phyloP scores from a whole-genome alignment of 1,140 invertebrate species.

The Drosophila pruinosa region DNA sequence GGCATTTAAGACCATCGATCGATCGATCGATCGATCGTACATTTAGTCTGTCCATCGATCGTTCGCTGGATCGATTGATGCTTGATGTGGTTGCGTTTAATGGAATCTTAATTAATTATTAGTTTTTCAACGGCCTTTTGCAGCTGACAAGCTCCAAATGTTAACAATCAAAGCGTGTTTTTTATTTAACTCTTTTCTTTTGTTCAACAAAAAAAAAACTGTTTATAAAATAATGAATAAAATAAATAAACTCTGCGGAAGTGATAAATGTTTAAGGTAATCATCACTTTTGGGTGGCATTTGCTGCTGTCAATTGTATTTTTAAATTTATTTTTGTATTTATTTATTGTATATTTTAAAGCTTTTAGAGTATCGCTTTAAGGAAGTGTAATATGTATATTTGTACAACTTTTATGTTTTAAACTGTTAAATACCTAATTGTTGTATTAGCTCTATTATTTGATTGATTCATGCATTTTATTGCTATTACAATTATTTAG shows the following conservation, averaged over 20 bases:
- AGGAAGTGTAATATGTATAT: no score
- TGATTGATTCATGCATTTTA: no score
- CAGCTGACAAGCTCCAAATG: constrained; percentile 28
- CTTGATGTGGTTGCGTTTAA: constrained; percentile 51
- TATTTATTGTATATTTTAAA: neutral
- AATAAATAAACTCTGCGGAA: constrained; percentile 18
- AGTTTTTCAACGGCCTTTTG: constrained; percentile 52
- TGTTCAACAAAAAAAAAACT: neutral
- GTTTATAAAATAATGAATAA: neutral
- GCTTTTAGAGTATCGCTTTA: neutral
- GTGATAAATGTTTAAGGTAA: neutral
- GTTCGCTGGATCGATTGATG: constrained; percentile 49
- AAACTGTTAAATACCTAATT: no score
- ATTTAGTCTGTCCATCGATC: constrained; percentile 25
- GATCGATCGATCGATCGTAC: constrained; percentile 37
- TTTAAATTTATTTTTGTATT: neutral
- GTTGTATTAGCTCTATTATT: no score
- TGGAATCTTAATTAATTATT: constrained; percentile 77
- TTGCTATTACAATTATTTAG: no score
- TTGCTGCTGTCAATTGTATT: neutral
- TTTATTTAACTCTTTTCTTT: neutral
- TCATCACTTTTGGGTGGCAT: constrained; percentile 1
- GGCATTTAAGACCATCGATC: constrained; percentile 66
- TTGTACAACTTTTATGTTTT: no score
- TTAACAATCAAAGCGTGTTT: constrained; percentile 38